Evolutionary conservation across 2,113 vertebrate species (phyloP).

Genomic region (Chaenogobius annularis): DNA sequence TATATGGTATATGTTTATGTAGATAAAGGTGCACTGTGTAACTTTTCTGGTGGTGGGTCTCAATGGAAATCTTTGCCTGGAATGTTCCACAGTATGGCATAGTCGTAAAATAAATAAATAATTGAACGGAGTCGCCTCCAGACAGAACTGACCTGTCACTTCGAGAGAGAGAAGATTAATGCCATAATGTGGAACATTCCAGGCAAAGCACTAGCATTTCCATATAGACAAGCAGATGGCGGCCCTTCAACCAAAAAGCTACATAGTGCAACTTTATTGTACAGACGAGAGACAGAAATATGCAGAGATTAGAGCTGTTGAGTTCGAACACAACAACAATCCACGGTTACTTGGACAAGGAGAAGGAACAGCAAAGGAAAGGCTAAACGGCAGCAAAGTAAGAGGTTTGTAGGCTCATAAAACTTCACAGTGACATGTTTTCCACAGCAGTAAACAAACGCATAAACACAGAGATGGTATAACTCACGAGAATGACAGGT

Average conservation of each 20-base stretch:
- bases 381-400: background rate
- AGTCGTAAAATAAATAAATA: too few species aligned
- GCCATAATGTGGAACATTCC: background rate
- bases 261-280: background rate
- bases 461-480: slow-evolving; percentile 20
- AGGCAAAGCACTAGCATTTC: background rate
- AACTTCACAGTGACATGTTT: background rate
- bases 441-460: slow-evolving; percentile 18
- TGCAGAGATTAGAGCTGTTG: background rate
- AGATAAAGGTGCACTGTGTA: too few species aligned
- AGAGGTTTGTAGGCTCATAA: background rate
- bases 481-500: slow-evolving; percentile 96
- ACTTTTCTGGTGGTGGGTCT: too few species aligned
- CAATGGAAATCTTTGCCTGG: too few species aligned
- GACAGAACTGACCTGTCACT: too few species aligned
- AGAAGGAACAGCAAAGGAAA: background rate
- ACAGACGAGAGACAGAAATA: background rate
- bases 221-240: too few species aligned
- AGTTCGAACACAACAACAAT: background rate
- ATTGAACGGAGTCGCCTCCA: too few species aligned
- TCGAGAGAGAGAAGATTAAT: background rate
- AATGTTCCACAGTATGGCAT: too few species aligned
- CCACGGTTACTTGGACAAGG: too few species aligned
- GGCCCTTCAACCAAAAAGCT: too few species aligned
- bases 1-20: too few species aligned